These are phyloP conservation scores for Pterobdella sp. DNA, from an alignment of 2,888 invertebrate genomes.

Conservation along the genomic window DNA sequence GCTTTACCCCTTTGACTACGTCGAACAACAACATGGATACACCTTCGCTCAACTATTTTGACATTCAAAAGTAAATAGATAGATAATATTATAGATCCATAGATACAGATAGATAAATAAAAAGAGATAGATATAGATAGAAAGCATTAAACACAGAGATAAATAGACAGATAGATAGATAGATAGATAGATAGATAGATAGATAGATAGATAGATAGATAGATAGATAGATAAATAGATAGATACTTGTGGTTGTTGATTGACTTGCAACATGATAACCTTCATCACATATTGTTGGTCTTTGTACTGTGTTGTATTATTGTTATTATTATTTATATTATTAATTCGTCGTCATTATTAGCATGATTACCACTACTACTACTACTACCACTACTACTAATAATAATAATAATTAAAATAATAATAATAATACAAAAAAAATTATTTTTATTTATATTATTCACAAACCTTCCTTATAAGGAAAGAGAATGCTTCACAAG, in stretches of 20 bases:
- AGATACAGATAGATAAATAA: too few relatives aligned
- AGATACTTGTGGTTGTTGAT: slow-evolving; percentile 11
- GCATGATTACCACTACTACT: not conserved
- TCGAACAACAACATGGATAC: slow-evolving; percentile 81
- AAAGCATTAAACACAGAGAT: too few relatives aligned
- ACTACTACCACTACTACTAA: not conserved
- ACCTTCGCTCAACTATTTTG: slow-evolving; percentile 63
- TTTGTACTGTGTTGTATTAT: slow-evolving; percentile 55
- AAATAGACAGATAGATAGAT: too few relatives aligned
- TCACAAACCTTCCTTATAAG: slow-evolving; percentile 62
- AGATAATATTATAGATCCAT: too few relatives aligned
- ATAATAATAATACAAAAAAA: not conserved
- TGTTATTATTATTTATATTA: not conserved
- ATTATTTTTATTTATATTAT: not conserved
- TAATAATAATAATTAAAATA: not conserved
- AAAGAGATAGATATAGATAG: too few relatives aligned
- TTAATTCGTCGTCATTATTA: not conserved
- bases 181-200: too few relatives aligned
- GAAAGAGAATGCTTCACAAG: slow-evolving; percentile 91
- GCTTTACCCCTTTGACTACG: slow-evolving; percentile 71
- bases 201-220: too few relatives aligned
- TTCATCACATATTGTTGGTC: slow-evolving; percentile 64
- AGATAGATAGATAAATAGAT: too few relatives aligned
- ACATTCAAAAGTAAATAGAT: too few relatives aligned
- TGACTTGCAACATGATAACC: not conserved